Evolutionary conservation across 2,113 vertebrate species (phyloP), one percentile per base, ranked within the genome.

Genomic region (Ranitomeya imitator): DNA sequence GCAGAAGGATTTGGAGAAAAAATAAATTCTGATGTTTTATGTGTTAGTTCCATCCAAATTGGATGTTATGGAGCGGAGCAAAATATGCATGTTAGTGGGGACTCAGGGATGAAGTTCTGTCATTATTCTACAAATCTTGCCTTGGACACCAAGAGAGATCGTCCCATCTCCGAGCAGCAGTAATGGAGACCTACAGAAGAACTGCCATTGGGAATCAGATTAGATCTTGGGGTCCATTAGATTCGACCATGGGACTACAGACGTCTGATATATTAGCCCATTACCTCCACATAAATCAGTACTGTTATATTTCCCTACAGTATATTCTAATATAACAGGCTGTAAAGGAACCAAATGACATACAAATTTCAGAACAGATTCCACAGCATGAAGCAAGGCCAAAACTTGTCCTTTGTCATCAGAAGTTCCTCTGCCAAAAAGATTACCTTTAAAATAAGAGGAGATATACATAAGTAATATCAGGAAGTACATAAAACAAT

Each of bases 361-460:
- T 87, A 82, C 92, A 31, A 96, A 93, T 37, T 90, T 91, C 86
- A 91, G 93, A 90, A 95, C 94, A 14, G 95, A 94, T 91, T 94
- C 92, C 65, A 97, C 94, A 13, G 94, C 94, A 79, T 97, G 94
- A 37, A 96, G 95, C 94, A 96, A 95, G 85, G 95, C 96, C 86
- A 97, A 90, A 86, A 96, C 94, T 14, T 95, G 96, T 26, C 94
- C 95, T 91, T 97, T 97, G 92, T 97, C 96, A 90, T 96, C 96
- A 1, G 96, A 97, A 0, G 94, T 92, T 85, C 96, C 96, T 92
- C 95, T 92, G 60, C 95, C 96, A 85, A 95, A 96, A 14, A 97
- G 92, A 89, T 95, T 95, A 23, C 95, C 96, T 97, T 60, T 1
- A 86, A 82, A 83, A 85, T 3, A 81, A 83, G 31, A 82, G 15